These are phyloP conservation scores for Trichosurus vulpecula DNA, from an alignment of 2,797 vertebrate genomes.

Conservation along the genomic window DNA sequence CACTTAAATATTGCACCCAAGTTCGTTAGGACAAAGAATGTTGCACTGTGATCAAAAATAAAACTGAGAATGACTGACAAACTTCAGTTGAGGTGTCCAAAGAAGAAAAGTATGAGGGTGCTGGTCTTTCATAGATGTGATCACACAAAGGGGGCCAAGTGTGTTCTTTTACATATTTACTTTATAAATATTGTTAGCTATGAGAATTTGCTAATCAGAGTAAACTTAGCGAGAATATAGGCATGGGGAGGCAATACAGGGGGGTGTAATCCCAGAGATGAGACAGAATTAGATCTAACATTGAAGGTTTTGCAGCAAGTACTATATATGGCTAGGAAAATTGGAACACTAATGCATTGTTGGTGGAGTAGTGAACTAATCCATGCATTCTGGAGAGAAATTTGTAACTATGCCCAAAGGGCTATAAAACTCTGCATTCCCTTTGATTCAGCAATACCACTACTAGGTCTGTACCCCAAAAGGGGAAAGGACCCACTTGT, in stretches of 20 bases:
- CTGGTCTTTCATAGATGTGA: no score
- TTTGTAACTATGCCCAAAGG: no score
- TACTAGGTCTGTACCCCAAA: no score
- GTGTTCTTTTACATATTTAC: background rate
- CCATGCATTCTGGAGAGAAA: no score
- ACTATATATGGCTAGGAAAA: background rate
- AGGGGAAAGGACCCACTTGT: no score
- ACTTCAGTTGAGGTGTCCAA: background rate
- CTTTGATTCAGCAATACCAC: no score
- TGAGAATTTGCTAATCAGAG: background rate
- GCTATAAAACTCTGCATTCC: no score
- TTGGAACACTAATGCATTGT: no score
- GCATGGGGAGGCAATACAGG: background rate
- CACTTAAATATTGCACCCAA: background rate
- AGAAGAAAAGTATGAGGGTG: background rate
- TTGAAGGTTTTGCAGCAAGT: background rate
- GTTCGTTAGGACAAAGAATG: background rate
- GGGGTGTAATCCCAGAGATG: background rate
- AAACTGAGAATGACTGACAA: background rate
- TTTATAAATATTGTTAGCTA: background rate
- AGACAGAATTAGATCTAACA: background rate
- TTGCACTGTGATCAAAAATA: background rate
- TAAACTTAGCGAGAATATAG: background rate
- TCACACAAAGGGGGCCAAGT: background rate
- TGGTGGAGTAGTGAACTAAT: no score